Conservation (phyloP, 2,113 vertebrate species). For the Clarias magur region DNA sequence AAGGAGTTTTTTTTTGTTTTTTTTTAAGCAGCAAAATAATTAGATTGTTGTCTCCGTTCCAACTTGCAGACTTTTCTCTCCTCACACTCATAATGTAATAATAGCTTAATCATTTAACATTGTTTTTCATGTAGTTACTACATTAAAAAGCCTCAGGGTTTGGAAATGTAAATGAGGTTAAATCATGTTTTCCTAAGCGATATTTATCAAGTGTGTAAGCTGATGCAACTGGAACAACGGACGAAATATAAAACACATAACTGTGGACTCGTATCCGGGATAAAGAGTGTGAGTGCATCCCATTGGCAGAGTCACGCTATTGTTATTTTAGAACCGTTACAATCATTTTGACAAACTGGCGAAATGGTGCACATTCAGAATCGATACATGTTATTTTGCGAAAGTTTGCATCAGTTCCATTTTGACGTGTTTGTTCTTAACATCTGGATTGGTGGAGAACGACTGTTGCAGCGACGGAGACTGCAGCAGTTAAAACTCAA, state of each 20-base stretch:
- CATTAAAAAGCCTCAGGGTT: constrained; percentile 2
- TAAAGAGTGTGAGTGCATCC: neutral
- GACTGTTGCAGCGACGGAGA: constrained; percentile 25
- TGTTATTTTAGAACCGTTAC: neutral
- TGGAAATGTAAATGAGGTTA: constrained; percentile 12
- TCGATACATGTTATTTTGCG: neutral
- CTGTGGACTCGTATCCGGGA: neutral
- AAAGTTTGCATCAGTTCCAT: neutral
- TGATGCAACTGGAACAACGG: neutral
- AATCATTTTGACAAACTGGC: neutral
- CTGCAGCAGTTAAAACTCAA: constrained; percentile 32
- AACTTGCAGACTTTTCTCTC: neutral
- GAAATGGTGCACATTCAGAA: neutral
- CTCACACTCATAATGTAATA: constrained; percentile 13
- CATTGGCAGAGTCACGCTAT: neutral
- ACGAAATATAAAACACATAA: neutral
- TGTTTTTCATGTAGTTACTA: neutral
- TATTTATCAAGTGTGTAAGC: neutral
- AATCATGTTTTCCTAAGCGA: neutral
- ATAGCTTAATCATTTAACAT: neutral
- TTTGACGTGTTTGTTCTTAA: neutral
- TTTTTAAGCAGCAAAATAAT: neutral
- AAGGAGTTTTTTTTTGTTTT: neutral
- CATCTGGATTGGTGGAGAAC: constrained; percentile 17
- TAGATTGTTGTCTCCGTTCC: neutral